Percentiles rank a stretch among this genome's conserved stretches.
These are phyloP conservation scores for Lindbergichthys nudifrons DNA, from an alignment of 2,797 vertebrate species.

Conservation along the genomic window DNA sequence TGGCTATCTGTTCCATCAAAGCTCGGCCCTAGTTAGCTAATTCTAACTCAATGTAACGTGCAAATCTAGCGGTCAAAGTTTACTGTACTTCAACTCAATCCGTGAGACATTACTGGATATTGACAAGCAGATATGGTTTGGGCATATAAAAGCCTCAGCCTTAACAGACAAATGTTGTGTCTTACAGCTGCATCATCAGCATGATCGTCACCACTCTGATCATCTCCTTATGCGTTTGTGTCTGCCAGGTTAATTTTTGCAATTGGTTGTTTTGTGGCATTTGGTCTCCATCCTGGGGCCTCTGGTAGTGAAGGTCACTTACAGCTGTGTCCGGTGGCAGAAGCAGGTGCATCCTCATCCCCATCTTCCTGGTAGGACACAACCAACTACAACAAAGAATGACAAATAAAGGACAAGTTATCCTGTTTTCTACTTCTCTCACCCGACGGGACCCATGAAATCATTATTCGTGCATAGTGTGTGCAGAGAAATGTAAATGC, in stretches of 20 bases:
- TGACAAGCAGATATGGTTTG: neutral
- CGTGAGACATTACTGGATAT: neutral
- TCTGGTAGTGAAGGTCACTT: conserved; percentile 58
- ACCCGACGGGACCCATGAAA: conserved; percentile 19
- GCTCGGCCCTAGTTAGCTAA: neutral
- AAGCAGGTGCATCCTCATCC: conserved; percentile 58
- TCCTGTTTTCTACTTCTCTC: conserved; percentile 10
- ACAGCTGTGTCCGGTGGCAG: conserved; percentile 61
- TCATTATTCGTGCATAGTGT: conserved; percentile 41
- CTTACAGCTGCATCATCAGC: conserved; percentile 3
- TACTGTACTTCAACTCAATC: too few species aligned
- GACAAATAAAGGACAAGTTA: conserved; percentile 54
- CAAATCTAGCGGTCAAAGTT: too few species aligned
- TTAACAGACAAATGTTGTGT: conserved; percentile 3
- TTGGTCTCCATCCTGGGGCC: conserved; percentile 43
- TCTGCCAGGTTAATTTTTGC: conserved; percentile 29
- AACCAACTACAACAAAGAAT: conserved; percentile 54
- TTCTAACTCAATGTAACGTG: too few species aligned
- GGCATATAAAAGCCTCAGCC: neutral
- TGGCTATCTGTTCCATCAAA: neutral
- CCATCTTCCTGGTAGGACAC: conserved; percentile 78
- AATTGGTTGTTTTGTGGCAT: conserved; percentile 42
- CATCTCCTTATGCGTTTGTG: conserved; percentile 4
- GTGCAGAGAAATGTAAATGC: conserved; percentile 47
- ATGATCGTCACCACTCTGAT: neutral